A percentile compares a stretch with the other conserved stretches of the same genome.
These are phyloP conservation scores for Nycticryphes semicollaris DNA, from an alignment of 2,113 vertebrate genomes.

Conservation along the genomic window DNA sequence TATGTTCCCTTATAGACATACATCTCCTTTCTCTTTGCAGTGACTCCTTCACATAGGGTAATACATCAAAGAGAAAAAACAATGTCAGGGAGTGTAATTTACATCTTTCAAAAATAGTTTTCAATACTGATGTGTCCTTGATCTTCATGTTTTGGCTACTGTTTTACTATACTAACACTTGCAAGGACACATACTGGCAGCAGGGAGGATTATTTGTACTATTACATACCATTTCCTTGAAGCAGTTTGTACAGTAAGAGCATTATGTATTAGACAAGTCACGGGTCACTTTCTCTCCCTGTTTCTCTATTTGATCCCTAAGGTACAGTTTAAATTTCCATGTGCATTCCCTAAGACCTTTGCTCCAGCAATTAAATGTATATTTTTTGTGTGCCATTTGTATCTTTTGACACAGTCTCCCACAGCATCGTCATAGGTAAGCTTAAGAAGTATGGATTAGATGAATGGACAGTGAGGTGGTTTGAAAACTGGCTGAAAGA, in stretches of 20 bases:
- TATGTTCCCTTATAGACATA: background rate
- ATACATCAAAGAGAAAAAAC: background rate
- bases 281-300: background rate
- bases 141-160: background rate
- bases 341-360: background rate
- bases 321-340: background rate
- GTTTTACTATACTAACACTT: background rate
- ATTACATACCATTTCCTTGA: conserved; percentile 1
- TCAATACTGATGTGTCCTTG: background rate
- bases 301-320: background rate
- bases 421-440: no score
- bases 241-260: background rate
- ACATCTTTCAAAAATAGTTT: background rate
- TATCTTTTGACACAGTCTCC: background rate
- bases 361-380: background rate
- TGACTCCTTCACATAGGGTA: background rate
- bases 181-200: background rate
- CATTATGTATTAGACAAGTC: background rate
- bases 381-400: background rate
- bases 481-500: no score
- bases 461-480: no score
- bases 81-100: background rate
- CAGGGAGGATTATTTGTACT: conserved; percentile 18
- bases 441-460: no score
- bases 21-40: background rate